Base-by-base conservation (phyloP, 2,888 invertebrate genomes). In the Tetragonula carbonaria region DNA sequence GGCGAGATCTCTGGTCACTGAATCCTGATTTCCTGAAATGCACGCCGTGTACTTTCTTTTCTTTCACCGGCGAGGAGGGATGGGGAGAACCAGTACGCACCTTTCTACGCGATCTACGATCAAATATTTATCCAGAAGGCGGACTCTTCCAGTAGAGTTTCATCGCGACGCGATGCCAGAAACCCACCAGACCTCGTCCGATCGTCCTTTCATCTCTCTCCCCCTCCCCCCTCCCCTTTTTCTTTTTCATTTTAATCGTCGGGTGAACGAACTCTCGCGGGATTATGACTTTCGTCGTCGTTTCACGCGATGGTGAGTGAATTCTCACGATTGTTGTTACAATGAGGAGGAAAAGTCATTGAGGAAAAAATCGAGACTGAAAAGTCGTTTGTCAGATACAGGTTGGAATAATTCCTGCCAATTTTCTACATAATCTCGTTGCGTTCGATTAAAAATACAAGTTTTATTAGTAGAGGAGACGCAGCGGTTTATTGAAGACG, bases 11-110 rank as follows among this genome's bases (percentile, higher is more conserved):
- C 38, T 45, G 51, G 57, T 72, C 80, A 80, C 84, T 23, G 23
- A 23, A 23, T 23, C 23, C 80, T 76, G 80, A 84, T 86, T 86
- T 84, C 81, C 67, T 79, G 79, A 75, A 81, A 79, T 78, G 79
- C 81, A 65, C 57, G 63, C 59, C 73, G 71, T 8, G 67, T 70
- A 87, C 87, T 87, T 87, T 87, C 87, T 85, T 87, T 84, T 87
- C 86, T 86, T 86, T 80, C 78, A 66, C 72, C 21, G 4, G 28
- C 28, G 33, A 14, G 57, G 16, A 8, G 28, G 66, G 59, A 45
- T 2, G n/a, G n/a, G 57, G 21, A 16, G 62, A 74, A 66, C 63
- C 67, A 38, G 57, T 28, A 68, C 16, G 72, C 73, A 63, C 81
- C 81, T 81, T 81, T 78, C 80, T 80, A 72, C 53, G 55, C 71